These are phyloP conservation scores for Lymantria dispar DNA, from an alignment of 2,888 invertebrate genomes.

Conservation along the genomic window DNA sequence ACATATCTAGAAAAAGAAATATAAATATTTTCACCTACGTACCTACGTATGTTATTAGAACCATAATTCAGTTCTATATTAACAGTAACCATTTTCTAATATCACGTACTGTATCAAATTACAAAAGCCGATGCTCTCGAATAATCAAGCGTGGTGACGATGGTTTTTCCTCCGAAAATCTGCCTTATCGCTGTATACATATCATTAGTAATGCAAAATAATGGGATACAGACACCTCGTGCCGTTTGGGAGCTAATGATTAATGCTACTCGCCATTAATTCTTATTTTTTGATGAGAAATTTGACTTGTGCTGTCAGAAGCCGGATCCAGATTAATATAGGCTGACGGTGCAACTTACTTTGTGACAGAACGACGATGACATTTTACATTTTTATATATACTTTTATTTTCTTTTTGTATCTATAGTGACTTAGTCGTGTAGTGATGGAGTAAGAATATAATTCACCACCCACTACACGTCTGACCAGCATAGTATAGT, in stretches of 20 bases:
- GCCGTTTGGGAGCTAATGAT: slow-evolving; percentile 80
- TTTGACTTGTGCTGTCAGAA: slow-evolving; percentile 80
- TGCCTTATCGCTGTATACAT: slow-evolving; percentile 77
- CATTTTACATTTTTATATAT: slow-evolving; percentile 5
- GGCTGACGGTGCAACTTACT: slow-evolving; percentile 78
- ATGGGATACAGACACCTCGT: slow-evolving; percentile 81
- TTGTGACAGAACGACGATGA: slow-evolving; percentile 49
- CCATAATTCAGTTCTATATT: not conserved
- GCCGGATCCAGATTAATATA: slow-evolving; percentile 80
- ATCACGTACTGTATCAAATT: slow-evolving; percentile 7
- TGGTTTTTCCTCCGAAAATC: slow-evolving; percentile 62
- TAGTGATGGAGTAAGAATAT: too few relatives aligned
- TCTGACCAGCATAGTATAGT: too few relatives aligned
- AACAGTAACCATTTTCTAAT: slow-evolving; percentile 4
- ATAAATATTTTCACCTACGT: too few relatives aligned
- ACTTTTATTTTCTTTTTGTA: not conserved
- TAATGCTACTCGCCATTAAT: slow-evolving; percentile 80
- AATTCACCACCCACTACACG: too few relatives aligned
- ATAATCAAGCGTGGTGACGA: slow-evolving; percentile 63
- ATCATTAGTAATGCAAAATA: slow-evolving; percentile 83
- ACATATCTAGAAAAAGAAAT: too few relatives aligned
- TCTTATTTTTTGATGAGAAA: slow-evolving; percentile 83
- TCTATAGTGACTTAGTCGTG: too few relatives aligned
- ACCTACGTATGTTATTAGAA: not conserved
- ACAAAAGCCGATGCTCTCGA: slow-evolving; percentile 27